Evolutionary conservation across 2,113 vertebrate genomes (phyloP).

Genomic region (Steatornis caripensis): DNA sequence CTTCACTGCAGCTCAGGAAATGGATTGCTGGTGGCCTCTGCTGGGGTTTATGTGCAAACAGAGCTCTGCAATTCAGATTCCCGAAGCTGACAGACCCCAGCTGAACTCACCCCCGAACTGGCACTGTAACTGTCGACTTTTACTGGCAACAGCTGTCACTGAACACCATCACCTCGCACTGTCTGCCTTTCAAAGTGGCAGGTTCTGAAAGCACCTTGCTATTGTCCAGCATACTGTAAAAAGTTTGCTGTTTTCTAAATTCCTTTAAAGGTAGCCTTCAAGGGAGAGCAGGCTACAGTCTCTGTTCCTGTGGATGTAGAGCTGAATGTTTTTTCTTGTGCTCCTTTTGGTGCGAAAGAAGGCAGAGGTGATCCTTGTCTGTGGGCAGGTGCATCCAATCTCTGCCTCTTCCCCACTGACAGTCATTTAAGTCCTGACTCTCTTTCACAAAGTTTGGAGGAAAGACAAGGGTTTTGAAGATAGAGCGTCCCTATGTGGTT

Average conservation of each 20-base stretch:
- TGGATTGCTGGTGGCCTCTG: slow-evolving; percentile 53
- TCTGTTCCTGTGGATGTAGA: background rate
- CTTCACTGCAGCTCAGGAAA: background rate
- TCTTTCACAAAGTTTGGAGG: background rate
- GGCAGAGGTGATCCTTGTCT: background rate
- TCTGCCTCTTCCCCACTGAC: background rate
- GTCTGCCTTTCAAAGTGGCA: background rate
- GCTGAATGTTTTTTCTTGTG: background rate
- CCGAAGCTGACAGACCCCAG: background rate
- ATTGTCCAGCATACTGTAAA: background rate
- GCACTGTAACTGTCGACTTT: background rate
- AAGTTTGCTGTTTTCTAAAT: background rate
- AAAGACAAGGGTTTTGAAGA: background rate
- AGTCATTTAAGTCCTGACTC: background rate
- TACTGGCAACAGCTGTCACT: background rate
- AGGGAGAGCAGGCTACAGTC: background rate
- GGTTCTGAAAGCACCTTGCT: background rate
- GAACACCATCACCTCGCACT: background rate
- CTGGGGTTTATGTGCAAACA: slow-evolving; percentile 39
- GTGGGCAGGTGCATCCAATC: background rate
- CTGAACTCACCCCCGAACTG: background rate
- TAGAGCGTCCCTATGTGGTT: background rate
- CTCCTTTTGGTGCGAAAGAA: background rate
- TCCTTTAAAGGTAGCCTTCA: background rate
- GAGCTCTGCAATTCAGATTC: background rate